Base-by-base conservation (phyloP, 2,888 invertebrate species). In the Myopa tessellatipennis region DNA sequence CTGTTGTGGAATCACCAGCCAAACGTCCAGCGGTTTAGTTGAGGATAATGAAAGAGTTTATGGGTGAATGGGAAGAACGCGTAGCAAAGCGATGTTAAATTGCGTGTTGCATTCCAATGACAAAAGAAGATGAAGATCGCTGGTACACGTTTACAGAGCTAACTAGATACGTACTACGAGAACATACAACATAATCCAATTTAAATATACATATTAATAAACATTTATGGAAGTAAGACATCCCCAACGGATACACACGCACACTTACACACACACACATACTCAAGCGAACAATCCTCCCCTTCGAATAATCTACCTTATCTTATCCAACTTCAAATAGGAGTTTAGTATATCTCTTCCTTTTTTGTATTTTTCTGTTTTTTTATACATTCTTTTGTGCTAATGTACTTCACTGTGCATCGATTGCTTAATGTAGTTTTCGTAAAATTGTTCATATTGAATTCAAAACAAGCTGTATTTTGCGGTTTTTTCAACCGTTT, bases 21-120 rank as follows among this genome's bases (percentile, higher is more conserved):
- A 95, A 94, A 86, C 92, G 92, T 83, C 89, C 91, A 63, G 88
- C 91, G 16, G 83, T 88, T 74, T 90, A 87, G 84, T 75, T 26
- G 38, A 14, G 34, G 38, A 38, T 10, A 65, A 34, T 14, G 12
- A 65, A 16, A 34, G 36, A 65, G 7, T 10, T 8, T 8, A 8
- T 45, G 68, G 6, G 55, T 78, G 80, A 81, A 69, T 76, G 63
- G 45, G 71, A 72, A 78, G 63, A 70, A 12, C 0, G 45, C 55
- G 38, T 12, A 52, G 63, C 65, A 40, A 71, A 76, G 58, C 63
- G 63, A 40, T 58, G 60, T 74, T n/a, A 70, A 63, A 34, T 38
- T 36, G n/a, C 36, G 7, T 63, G 52, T 70, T 74, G 69, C 77
- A 77, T 77, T 74, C 77, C 77, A 77, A 80, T 45, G 1, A 45